phyloP scores from a whole-genome alignment of 2,888 invertebrate species.

The Seira musarum region DNA sequence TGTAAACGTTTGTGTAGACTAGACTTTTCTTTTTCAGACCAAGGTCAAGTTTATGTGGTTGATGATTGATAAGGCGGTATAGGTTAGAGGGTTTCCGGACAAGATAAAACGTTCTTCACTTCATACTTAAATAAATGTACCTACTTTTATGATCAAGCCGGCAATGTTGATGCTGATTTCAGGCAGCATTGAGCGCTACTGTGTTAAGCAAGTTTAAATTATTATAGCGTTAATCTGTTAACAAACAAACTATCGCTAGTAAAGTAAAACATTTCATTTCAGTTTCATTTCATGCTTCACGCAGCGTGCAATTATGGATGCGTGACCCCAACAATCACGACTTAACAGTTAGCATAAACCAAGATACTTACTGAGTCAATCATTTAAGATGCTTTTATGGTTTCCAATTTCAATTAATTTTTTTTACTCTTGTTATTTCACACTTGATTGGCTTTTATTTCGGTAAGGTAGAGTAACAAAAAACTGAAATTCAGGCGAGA shows the following conservation, averaged over 20 bases:
- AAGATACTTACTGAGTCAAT: not conserved
- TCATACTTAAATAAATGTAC: not conserved
- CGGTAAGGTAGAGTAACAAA: not conserved
- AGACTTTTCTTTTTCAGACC: not conserved
- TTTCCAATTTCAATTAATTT: not conserved
- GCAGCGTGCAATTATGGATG: not conserved
- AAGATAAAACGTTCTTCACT: slow-evolving; percentile 9
- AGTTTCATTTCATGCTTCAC: slow-evolving; percentile 14
- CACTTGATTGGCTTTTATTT: not conserved
- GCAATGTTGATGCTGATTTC: no score
- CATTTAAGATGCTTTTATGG: not conserved
- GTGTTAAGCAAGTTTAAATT: not conserved
- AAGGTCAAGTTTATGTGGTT: slow-evolving; percentile 6
- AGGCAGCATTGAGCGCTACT: not conserved
- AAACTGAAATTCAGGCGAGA: not conserved
- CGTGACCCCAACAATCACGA: slow-evolving; percentile 7
- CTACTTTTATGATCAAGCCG: no score
- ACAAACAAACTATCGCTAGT: not conserved
- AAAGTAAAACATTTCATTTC: no score
- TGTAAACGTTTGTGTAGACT: not conserved
- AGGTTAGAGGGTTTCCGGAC: slow-evolving; percentile 10
- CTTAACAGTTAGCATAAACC: not conserved
- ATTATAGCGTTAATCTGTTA: not conserved
- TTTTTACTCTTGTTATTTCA: not conserved
- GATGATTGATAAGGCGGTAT: slow-evolving; percentile 9